Evolutionary conservation across 1,140 invertebrate genomes (phyloP).

Genomic region (Drosophila pectinifera): DNA sequence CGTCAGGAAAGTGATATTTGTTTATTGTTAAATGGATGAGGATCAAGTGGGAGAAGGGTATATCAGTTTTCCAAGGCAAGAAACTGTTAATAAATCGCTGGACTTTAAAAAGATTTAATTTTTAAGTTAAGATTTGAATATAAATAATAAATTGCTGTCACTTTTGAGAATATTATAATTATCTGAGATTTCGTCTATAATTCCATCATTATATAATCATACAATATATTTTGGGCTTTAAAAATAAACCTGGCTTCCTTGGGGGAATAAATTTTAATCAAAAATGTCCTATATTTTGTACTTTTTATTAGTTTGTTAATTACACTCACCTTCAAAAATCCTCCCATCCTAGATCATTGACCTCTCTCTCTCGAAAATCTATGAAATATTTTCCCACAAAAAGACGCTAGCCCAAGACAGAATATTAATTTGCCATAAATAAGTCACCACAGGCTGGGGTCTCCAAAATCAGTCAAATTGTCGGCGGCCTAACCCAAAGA

Average conservation of each 20-base stretch:
- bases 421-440: slow-evolving; percentile 29
- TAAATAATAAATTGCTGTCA: not conserved
- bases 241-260: too few relatives aligned
- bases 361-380: not conserved
- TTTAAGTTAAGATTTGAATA: not conserved
- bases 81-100: not conserved
- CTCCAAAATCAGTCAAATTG: slow-evolving; percentile 49
- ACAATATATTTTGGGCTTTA: too few relatives aligned
- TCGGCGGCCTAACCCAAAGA: slow-evolving; percentile 44
- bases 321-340: not conserved
- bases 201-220: too few relatives aligned
- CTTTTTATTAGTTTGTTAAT: not conserved
- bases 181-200: too few relatives aligned
- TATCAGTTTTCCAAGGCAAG: not conserved
- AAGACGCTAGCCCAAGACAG: not conserved
- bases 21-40: slow-evolving; percentile 54
- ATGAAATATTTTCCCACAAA: slow-evolving; percentile 15
- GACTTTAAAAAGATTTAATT: too few relatives aligned
- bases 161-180: not conserved
- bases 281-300: not conserved
- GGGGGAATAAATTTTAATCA: not conserved
- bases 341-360: not conserved
- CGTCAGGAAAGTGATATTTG: slow-evolving; percentile 66
- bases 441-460: slow-evolving; percentile 24
- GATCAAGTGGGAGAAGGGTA: slow-evolving; percentile 1